Evolutionary conservation across 2,797 vertebrate genomes (phyloP), one percentile per base, ranked within the genome.

Genomic region (Pangasius larnaudii): DNA sequence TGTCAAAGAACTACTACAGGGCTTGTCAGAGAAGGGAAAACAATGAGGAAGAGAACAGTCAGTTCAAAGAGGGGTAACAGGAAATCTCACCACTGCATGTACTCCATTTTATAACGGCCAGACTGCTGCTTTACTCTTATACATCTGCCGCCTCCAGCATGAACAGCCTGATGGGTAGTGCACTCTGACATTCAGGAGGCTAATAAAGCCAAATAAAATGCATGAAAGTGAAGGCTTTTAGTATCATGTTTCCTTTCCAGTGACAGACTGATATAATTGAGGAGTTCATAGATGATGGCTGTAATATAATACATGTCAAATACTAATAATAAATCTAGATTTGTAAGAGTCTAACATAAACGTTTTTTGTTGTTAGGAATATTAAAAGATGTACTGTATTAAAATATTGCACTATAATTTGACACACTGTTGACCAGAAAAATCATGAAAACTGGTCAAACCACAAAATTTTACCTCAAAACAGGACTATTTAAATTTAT

Each of bases 121-220:
- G 65, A 87, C 88, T 89, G 88, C 91, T 91, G 91, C 84, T 91
- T 93, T 89, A 91, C 89, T 86, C 86, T 83, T 88, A 91, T 65
- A 77, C 86, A 91, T 93, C 87, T 86, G 39, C 85, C 2, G n/a
- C 88, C 86, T 74, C 53, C 42, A 56, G 85, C 86, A 90, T 81
- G 90, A 92, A 89, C 36, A 86, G 84, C 84, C n/a, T 22, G 82
- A 88, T 87, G 88, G 84, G 36, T 92, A 92, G 91, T 89, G 78
- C 77, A 81, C 85, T 87, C 82, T 91, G 89, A 92, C 91, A 91
- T n/a, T 16, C 80, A 18, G 84, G 49, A 83, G 69, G 53, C 71
- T 83, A 89, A 89, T 90, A 91, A 91, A 93, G 89, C 61, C 36
- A 27, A 86, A 87, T 85, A 72, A 87, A n/a, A 90, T 71, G 51